phyloP scores from a whole-genome alignment of 2,888 invertebrate species.

The Heliconius erato region DNA sequence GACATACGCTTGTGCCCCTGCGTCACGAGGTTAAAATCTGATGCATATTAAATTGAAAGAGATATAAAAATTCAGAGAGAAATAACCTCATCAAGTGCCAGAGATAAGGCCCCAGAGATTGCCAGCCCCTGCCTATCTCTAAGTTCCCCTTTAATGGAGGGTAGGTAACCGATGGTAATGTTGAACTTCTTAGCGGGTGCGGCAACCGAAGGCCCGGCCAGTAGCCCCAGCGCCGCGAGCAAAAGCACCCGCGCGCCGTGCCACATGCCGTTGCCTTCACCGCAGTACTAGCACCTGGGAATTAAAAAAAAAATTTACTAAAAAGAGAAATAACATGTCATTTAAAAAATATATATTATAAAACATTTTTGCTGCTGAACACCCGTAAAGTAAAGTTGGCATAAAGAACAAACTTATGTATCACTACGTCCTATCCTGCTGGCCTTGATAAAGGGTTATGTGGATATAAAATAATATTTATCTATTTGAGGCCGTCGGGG shows the following conservation, averaged over 20 bases:
- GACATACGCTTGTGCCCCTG: no score
- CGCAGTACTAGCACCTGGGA: constrained; percentile 69
- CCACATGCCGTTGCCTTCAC: constrained; percentile 87
- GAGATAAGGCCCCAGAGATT: constrained; percentile 95
- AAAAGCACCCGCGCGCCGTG: constrained; percentile 88
- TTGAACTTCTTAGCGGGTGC: constrained; percentile 69
- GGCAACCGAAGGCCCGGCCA: constrained; percentile 84
- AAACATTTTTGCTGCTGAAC: neutral
- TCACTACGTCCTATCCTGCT: neutral
- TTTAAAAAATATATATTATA: no score
- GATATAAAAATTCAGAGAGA: neutral
- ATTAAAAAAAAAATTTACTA: neutral
- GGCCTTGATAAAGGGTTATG: neutral
- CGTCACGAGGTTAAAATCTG: no score
- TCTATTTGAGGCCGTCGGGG: no score
- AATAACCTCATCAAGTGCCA: constrained; percentile 93
- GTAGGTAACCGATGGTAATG: constrained; percentile 94
- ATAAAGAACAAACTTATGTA: neutral
- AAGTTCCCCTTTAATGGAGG: constrained; percentile 91
- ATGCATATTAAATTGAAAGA: neutral
- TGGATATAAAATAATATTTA: no score
- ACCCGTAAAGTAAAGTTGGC: neutral
- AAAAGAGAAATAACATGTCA: neutral
- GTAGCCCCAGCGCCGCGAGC: constrained; percentile 87
- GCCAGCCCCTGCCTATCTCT: constrained; percentile 93